Evolutionary conservation across 1,140 invertebrate species (phyloP).

Genomic region (Lordiphosa collinella): DNA sequence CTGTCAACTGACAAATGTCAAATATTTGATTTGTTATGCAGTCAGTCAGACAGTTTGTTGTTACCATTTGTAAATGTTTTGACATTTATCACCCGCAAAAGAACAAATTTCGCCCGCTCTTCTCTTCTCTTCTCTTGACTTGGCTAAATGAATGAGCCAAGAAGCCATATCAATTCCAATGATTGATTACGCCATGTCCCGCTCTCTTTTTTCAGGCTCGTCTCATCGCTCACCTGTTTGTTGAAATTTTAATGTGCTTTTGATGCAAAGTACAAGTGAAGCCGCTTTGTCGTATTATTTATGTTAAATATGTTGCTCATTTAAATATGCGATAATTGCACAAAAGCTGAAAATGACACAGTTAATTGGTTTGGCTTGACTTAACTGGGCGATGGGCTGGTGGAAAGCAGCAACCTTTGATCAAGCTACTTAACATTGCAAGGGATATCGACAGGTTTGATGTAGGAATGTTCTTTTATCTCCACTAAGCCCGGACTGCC

Average conservation of each 20-base stretch:
- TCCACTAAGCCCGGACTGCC: too few species aligned
- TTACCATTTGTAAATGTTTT: slow-evolving; percentile 41
- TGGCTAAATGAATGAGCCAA: slow-evolving; percentile 13
- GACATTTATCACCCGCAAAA: slow-evolving; percentile 53
- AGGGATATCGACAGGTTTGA: too few species aligned
- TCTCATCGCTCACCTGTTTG: slow-evolving; percentile 9
- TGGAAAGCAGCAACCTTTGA: too few species aligned
- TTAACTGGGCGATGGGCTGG: too few species aligned
- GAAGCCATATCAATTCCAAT: slow-evolving; percentile 27
- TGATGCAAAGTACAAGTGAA: slow-evolving; percentile 49
- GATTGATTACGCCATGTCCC: slow-evolving; percentile 40
- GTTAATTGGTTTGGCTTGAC: too few species aligned
- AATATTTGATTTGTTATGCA: slow-evolving; percentile 61
- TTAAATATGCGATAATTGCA: slow-evolving; percentile 14
- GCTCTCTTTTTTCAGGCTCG: slow-evolving; percentile 6
- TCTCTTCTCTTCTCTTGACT: neutral
- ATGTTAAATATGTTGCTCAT: slow-evolving; percentile 53
- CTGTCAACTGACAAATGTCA: slow-evolving; percentile 38
- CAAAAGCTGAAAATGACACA: too few species aligned
- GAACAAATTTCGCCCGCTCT: slow-evolving; percentile 21
- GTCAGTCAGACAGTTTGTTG: neutral
- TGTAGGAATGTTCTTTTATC: too few species aligned
- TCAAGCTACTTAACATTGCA: too few species aligned
- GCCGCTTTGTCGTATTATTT: slow-evolving; percentile 49
- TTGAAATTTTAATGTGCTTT: slow-evolving; percentile 61